Conservation (phyloP, 2,797 vertebrate genomes). For the Hozukius guyotensis region DNA sequence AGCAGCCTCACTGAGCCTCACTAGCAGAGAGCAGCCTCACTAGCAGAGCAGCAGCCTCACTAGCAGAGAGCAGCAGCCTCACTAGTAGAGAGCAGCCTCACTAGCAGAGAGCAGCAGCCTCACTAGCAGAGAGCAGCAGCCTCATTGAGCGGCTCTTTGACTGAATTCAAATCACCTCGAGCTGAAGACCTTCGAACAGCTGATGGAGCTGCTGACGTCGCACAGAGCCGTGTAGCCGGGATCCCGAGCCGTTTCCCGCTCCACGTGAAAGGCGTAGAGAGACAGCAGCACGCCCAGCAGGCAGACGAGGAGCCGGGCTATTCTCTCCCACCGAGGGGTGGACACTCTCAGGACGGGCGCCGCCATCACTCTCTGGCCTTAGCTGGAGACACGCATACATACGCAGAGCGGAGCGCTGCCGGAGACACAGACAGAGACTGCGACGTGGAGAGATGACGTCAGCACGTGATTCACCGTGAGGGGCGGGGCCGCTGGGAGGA, state of each 20-base stretch:
- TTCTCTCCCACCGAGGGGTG: slow-evolving; percentile 97
- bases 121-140: slow-evolving; percentile 8
- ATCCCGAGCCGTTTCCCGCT: slow-evolving; percentile 91
- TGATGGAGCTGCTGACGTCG: slow-evolving; percentile 93
- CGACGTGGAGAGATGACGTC: slow-evolving; percentile 73
- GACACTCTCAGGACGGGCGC: slow-evolving; percentile 99
- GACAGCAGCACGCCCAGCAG: slow-evolving; percentile 91
- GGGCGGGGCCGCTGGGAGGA: slow-evolving; percentile 58
- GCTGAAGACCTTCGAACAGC: slow-evolving; percentile 96
- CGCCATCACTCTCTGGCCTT: slow-evolving; percentile 94
- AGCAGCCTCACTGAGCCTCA: no score
- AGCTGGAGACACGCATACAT: slow-evolving; percentile 84
- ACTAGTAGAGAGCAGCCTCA: no score
- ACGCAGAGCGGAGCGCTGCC: slow-evolving; percentile 70
- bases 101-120: no score
- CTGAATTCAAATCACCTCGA: slow-evolving; percentile 91
- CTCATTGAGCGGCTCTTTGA: slow-evolving; percentile 74
- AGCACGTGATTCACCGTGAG: slow-evolving; percentile 55
- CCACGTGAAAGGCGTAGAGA: slow-evolving; percentile 94
- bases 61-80: no score
- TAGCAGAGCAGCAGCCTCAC: no score
- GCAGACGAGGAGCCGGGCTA: slow-evolving; percentile 92
- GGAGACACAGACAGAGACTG: slow-evolving; percentile 50
- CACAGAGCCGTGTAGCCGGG: slow-evolving; percentile 89
- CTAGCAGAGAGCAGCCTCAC: no score